Evolutionary conservation across 2,888 invertebrate species (phyloP).

Genomic region (Caenorhabditis sinica): DNA sequence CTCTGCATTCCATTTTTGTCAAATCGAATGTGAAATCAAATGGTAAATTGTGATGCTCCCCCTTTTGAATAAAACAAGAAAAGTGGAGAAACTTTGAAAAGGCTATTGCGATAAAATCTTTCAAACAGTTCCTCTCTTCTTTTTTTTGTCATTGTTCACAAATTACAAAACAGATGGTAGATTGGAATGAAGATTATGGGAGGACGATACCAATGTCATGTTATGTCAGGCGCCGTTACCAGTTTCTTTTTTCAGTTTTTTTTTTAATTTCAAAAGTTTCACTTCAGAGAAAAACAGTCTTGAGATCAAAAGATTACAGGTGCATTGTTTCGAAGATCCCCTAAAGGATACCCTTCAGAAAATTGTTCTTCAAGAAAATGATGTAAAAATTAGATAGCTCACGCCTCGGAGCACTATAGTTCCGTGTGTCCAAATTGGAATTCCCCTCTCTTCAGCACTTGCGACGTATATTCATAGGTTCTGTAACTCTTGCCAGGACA

Average conservation of each 20-base stretch:
- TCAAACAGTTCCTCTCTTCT: constrained; percentile 19
- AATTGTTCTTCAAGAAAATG: constrained; percentile 4
- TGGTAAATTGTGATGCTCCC: constrained; percentile 21
- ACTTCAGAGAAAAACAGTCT: neutral
- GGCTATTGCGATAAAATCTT: constrained; percentile 33
- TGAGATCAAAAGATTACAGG: neutral
- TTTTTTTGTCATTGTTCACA: constrained; percentile 41
- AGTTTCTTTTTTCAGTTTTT: no score
- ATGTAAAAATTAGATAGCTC: constrained; percentile 28
- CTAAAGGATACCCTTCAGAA: neutral
- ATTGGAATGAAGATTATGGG: constrained; percentile 27
- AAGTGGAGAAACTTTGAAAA: neutral
- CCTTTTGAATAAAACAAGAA: constrained; percentile 3
- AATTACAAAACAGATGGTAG: constrained; percentile 43
- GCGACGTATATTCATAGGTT: constrained; percentile 6
- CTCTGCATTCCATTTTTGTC: constrained; percentile 25
- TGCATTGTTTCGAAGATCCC: neutral
- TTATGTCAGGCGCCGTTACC: constrained; percentile 28
- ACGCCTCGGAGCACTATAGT: constrained; percentile 42
- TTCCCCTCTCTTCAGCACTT: constrained; percentile 20
- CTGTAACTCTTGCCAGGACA: constrained; percentile 29
- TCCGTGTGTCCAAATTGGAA: constrained; percentile 26
- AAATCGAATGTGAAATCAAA: constrained; percentile 36
- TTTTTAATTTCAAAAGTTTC: constrained; percentile 13
- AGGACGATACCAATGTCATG: neutral